Base-by-base conservation (phyloP, 2,888 invertebrate species). In the Celastrina argiolus region DNA sequence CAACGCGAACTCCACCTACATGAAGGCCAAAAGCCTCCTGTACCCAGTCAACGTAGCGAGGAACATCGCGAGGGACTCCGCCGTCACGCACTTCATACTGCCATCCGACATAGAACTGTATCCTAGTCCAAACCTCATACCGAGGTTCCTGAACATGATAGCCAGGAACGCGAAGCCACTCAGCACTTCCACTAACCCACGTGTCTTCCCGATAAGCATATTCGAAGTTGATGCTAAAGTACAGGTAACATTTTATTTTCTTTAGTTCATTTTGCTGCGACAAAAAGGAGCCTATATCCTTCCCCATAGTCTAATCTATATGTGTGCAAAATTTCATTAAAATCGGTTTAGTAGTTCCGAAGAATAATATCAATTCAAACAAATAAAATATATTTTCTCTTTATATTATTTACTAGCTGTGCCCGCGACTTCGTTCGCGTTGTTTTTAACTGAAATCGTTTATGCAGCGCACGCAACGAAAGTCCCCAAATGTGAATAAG, bases 1-100 rank as follows among this genome's bases (percentile, higher is more conserved):
- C 45, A 93, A 93, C 70, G 84, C 92, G 1, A 92, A 93, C 0
- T 92, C 93, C 69, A 94, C 96, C 76, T 97, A 96, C 84, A 97
- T 96, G 88, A 93, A 93, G 64, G 93, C 94, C 76, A 96, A 96
- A 81, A 96, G 95, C 76, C 91, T 97, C 10, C 85, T 97, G 26
- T 98, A 98, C 81, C 97, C 97, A 2, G 96, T 98, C 67, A 98
- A 98, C 83, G 96, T 97, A 10, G 97, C 96, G 0, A 92, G 97
- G 36, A 97, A 97, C 83, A 93, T 97, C n/a, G 97, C 97, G 0
- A 92, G 97, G 59, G 96, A 96, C 76, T 93, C 94, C 36, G 95
- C 97, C 0, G 92, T 95, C 58, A 97, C 97, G 0, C 94, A 96
- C 81, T 97, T 93, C 81, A 93, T 97, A 51, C 92, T 97, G 67